Base-by-base conservation (phyloP, 2,113 vertebrate genomes). In the Cacatua alba region DNA sequence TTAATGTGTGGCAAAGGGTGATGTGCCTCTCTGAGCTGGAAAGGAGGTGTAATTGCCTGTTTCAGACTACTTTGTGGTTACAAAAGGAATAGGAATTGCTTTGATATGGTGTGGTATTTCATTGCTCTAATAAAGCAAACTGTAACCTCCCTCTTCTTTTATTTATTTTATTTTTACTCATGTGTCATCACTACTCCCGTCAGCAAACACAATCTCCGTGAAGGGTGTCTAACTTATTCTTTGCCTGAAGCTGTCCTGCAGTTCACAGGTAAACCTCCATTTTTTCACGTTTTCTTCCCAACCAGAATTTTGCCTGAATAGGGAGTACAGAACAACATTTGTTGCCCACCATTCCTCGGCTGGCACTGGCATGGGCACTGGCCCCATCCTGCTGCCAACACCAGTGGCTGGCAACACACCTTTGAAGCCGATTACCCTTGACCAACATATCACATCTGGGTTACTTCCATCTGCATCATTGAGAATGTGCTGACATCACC, bases 291-390 rank as follows among this genome's bases (percentile, higher is more conserved):
- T 82, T 82, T 33, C 46, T 48, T 72, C 37, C 65, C 60, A 35
- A 3, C 1, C n/a, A 68, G 60, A 44, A 19, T 75, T 95, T 71
- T 84, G 37, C 51, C 39, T 21, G 5, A 60, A 41, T 13, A 31
- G 41, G 35, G 52, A 60, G 23, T 2, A 6, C 9, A 35, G 28
- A 81, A 28, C 51, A 70, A 31, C 41, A 3, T 55, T 37, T 7
- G 15, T 1, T 52, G 48, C 29, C 21, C 1, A 0, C 14, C n/a
- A 4, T 31, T n/a, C 39, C 80, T 16, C 0, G 2, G 31, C 7
- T 62, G 37, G 48, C 44, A 19, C 4, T 35, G 53, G 26, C 67
- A 33, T 21, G 31, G 31, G 55, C 55, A 57, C n/a, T 8, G 17
- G 31, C 17, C 28, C 41, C 25, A 13, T 55, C 35, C 44, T 2